These are phyloP conservation scores for Aphaenogaster floridana DNA, from an alignment of 1,140 invertebrate species.

Conservation along the genomic window DNA sequence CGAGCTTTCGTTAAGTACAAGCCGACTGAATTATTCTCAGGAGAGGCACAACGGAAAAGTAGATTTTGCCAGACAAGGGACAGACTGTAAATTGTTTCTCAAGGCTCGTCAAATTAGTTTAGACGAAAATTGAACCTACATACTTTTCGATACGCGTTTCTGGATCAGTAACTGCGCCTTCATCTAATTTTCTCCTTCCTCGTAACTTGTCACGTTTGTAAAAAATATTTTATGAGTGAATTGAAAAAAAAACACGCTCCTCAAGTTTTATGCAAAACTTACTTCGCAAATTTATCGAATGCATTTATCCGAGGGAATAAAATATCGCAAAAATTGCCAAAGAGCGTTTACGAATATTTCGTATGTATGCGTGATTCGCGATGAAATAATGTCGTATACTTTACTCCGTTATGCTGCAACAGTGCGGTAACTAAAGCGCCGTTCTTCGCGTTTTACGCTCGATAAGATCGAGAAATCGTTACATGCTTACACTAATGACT, in stretches of 20 bases:
- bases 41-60: slow-evolving; percentile 37
- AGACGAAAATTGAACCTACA: neutral
- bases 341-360: neutral
- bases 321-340: slow-evolving; percentile 10
- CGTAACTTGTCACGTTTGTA: neutral
- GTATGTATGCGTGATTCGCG: neutral
- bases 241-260: neutral
- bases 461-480: slow-evolving; percentile 21
- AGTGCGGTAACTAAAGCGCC: neutral
- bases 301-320: neutral
- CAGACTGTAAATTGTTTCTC: slow-evolving; percentile 39
- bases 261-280: neutral
- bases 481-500: slow-evolving; percentile 23
- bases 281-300: slow-evolving; percentile 17
- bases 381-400: slow-evolving; percentile 18
- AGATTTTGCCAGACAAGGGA: slow-evolving; percentile 3
- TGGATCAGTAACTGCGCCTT: neutral
- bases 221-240: neutral
- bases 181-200: slow-evolving; percentile 1
- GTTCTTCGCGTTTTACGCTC: slow-evolving; percentile 5
- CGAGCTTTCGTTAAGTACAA: slow-evolving; percentile 67
- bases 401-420: neutral
- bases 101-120: slow-evolving; percentile 20
- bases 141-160: slow-evolving; percentile 3
- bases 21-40: slow-evolving; percentile 48